Conservation (phyloP, 1,140 invertebrate genomes). For the Drosophila teissieri region DNA sequence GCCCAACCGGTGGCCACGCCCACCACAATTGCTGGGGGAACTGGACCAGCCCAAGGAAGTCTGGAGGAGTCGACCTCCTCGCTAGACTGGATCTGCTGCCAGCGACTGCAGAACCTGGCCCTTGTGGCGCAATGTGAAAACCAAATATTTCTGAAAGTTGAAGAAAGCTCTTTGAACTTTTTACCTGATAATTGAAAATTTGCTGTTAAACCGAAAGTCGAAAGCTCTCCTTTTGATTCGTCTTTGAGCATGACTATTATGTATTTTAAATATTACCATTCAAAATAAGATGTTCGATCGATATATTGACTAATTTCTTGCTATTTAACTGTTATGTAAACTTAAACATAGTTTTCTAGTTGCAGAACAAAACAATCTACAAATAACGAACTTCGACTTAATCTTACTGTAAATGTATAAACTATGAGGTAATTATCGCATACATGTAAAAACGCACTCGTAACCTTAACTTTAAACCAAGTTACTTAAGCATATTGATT, state of each 20-base stretch:
- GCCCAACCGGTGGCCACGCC: constrained; percentile 19
- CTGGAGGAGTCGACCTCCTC: constrained; percentile 50
- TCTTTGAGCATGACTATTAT: constrained; percentile 65
- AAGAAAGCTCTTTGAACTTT: constrained; percentile 80
- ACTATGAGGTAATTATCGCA: constrained; percentile 55
- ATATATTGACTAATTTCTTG: constrained; percentile 68
- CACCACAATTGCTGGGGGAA: constrained; percentile 3
- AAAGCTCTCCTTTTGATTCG: constrained; percentile 41
- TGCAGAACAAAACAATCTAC: constrained; percentile 44
- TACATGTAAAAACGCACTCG: constrained; percentile 56
- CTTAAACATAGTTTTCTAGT: constrained; percentile 61
- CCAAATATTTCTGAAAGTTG: constrained; percentile 83
- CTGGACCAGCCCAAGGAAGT: constrained; percentile 20
- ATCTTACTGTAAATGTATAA: constrained; percentile 69
- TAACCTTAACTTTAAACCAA: constrained; percentile 51
- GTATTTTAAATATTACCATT: constrained; percentile 67
- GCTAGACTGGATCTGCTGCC: constrained; percentile 74
- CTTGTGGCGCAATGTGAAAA: constrained; percentile 81
- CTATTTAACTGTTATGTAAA: constrained; percentile 74
- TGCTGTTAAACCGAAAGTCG: constrained; percentile 66
- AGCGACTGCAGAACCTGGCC: constrained; percentile 76
- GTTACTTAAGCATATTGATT: constrained; percentile 72
- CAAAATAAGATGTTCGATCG: constrained; percentile 41
- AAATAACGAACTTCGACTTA: constrained; percentile 35
- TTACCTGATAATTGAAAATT: constrained; percentile 82